phyloP scores from a whole-genome alignment of 2,797 vertebrate genomes.

The Hoplostethus mediterraneus region DNA sequence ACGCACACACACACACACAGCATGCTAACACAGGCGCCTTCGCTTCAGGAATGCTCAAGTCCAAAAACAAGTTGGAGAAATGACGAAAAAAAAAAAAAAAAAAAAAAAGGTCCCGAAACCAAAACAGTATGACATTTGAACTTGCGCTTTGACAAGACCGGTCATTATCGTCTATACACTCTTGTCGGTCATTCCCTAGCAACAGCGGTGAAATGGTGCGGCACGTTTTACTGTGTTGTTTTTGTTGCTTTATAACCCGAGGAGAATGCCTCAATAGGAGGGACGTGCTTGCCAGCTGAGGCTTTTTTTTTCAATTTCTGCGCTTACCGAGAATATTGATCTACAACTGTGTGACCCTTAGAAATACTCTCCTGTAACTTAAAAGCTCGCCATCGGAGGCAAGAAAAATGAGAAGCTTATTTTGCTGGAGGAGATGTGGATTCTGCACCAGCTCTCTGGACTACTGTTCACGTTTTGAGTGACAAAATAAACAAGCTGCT shows the following conservation, averaged over 20 bases:
- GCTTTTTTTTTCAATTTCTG: background rate
- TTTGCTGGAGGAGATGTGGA: background rate
- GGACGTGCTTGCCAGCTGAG: background rate
- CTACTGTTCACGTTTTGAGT: background rate
- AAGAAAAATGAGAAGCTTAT: background rate
- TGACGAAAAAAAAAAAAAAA: no score
- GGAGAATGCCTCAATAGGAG: background rate
- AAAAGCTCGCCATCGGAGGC: background rate
- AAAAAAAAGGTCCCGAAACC: no score
- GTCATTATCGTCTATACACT: no score
- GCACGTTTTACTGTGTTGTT: background rate
- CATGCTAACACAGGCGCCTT: slow-evolving; percentile 30
- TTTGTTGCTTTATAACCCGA: no score
- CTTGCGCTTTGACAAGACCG: no score
- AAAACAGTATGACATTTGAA: no score
- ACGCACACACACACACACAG: slow-evolving; percentile 35
- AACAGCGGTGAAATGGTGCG: background rate
- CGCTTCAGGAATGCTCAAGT: background rate
- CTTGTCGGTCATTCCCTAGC: no score
- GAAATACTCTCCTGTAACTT: background rate
- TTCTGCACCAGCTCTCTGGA: background rate
- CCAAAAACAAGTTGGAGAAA: slow-evolving; percentile 11
- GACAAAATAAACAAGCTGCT: background rate
- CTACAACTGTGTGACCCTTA: background rate
- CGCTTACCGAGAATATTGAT: background rate